These are phyloP conservation scores for Tupiocoris notatus DNA, from an alignment of 2,888 invertebrate genomes.

Conservation along the genomic window DNA sequence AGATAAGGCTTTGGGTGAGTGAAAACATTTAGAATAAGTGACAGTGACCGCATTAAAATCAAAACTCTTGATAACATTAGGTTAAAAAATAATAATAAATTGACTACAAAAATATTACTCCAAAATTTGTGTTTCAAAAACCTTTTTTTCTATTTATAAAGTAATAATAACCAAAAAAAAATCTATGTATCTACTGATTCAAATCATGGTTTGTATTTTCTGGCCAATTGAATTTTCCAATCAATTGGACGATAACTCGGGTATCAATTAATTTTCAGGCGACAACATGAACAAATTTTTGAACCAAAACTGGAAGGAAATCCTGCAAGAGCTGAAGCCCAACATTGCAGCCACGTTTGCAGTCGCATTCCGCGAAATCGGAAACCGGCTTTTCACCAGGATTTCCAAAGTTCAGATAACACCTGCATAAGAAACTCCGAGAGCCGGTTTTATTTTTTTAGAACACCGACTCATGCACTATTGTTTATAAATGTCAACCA, in stretches of 20 bases:
- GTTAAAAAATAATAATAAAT: too few relatives aligned
- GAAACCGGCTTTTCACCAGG: conserved; percentile 54
- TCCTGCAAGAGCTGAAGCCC: conserved; percentile 54
- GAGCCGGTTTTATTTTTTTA: too few relatives aligned
- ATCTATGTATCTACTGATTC: not conserved
- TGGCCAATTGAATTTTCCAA: not conserved
- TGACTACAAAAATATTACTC: too few relatives aligned
- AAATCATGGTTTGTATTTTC: not conserved
- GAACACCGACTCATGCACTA: too few relatives aligned
- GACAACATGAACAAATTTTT: conserved; percentile 56
- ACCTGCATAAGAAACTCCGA: not conserved
- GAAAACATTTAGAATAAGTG: too few relatives aligned
- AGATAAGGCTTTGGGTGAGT: conserved; percentile 50
- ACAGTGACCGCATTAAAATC: too few relatives aligned
- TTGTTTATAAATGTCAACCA: too few relatives aligned
- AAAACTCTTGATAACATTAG: too few relatives aligned
- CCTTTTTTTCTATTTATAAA: not conserved
- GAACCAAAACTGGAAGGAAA: conserved; percentile 50
- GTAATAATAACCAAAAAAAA: too few relatives aligned
- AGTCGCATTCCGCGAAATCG: conserved; percentile 52
- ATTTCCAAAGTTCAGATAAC: conserved; percentile 44
- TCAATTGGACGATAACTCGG: too few relatives aligned
- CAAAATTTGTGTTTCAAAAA: not conserved
- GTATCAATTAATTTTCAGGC: conserved; percentile 51
- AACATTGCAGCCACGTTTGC: conserved; percentile 53